Conservation (phyloP, 2,888 invertebrate species). For the Pristionchus fissidentatus region DNA sequence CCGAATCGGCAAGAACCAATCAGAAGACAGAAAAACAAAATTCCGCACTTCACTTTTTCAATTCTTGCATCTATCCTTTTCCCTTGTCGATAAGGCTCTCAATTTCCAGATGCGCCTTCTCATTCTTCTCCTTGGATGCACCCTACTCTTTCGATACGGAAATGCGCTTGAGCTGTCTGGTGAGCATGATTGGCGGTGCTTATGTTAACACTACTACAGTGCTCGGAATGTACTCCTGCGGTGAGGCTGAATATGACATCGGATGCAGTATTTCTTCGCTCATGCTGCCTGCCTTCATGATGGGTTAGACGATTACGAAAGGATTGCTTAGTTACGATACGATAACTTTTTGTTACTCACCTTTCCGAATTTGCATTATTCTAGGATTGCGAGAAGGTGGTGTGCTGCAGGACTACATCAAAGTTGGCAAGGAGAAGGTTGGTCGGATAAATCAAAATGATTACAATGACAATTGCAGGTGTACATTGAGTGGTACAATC, state of each 20-base stretch:
- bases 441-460: not conserved
- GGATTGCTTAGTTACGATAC: not conserved
- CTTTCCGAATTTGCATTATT: not conserved
- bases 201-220: not conserved
- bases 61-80: too few species aligned
- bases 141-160: not conserved
- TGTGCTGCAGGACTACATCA: conserved; percentile 7
- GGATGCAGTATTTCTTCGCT: conserved; percentile 14
- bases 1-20: too few species aligned
- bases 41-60: too few species aligned
- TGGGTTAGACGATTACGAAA: not conserved
- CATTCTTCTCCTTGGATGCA: conserved; percentile 36
- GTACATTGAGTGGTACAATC: conserved; percentile 38
- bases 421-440: conserved; percentile 37
- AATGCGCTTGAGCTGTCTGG: conserved; percentile 27
- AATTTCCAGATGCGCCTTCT: not conserved
- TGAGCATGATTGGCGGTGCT: not conserved
- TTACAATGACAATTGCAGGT: not conserved
- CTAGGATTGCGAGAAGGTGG: conserved; percentile 31
- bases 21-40: too few species aligned
- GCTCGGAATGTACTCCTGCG: conserved; percentile 27
- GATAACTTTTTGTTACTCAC: not conserved
- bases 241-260: not conserved
- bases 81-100: too few species aligned
- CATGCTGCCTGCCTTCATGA: conserved; percentile 39